phyloP scores from a whole-genome alignment of 1,140 invertebrate genomes.

The Bombus balteatus region DNA sequence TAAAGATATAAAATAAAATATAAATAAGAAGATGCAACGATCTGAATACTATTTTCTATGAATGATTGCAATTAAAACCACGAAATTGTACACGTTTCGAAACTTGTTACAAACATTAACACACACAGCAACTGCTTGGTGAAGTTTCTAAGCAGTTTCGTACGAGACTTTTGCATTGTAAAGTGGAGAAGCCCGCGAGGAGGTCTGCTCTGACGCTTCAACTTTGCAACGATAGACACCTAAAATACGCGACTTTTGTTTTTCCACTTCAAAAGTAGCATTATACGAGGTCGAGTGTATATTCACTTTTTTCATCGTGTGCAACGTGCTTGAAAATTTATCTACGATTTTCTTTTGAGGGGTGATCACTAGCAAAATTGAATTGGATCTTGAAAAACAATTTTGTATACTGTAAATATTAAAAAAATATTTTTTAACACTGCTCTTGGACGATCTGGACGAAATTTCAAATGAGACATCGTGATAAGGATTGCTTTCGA shows the following conservation, averaged over 20 bases:
- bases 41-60: not conserved
- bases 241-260: not conserved
- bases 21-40: not conserved
- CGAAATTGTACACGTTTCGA: not conserved
- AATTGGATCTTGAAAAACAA: not conserved
- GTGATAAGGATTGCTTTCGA: not conserved
- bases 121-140: not conserved
- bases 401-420: too few relatives aligned
- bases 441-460: not conserved
- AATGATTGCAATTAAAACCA: not conserved
- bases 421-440: not conserved
- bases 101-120: not conserved
- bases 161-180: constrained; percentile 17
- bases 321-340: not conserved
- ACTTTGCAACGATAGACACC: not conserved
- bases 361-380: not conserved
- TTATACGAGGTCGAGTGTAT: too few relatives aligned
- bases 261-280: not conserved
- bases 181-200: not conserved
- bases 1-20: not conserved
- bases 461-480: not conserved
- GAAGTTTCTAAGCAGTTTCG: constrained; percentile 5
- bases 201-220: not conserved
- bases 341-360: not conserved
- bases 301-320: not conserved